phyloP scores from a whole-genome alignment of 2,113 vertebrate genomes.

The Egretta garzetta region DNA sequence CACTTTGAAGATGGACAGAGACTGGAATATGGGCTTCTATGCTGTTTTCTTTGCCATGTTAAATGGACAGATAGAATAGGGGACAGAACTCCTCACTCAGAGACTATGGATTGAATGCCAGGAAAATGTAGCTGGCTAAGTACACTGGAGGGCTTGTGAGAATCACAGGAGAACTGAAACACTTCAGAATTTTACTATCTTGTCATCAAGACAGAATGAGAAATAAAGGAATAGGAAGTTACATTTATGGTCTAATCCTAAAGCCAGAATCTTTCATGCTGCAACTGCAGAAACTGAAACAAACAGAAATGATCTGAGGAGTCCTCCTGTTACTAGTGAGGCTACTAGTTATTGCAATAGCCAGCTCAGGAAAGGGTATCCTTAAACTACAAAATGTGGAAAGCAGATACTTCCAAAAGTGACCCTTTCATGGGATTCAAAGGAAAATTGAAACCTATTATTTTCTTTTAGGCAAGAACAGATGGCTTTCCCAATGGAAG shows the following conservation, averaged over 20 bases:
- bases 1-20: background rate
- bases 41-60: background rate
- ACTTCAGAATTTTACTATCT: background rate
- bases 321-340: background rate
- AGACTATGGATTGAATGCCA: background rate
- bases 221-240: background rate
- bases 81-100: background rate
- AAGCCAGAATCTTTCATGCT: background rate
- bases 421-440: background rate
- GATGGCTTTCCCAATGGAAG: background rate
- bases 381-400: background rate
- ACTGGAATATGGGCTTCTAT: background rate
- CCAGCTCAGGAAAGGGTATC: background rate
- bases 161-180: background rate
- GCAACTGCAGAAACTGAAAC: background rate
- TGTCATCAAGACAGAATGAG: background rate
- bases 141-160: background rate
- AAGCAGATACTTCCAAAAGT: background rate
- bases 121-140: background rate
- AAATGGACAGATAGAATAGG: background rate
- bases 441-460: background rate
- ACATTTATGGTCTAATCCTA: background rate
- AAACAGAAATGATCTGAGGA: background rate
- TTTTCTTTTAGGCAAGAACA: conserved; percentile 43
- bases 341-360: background rate